These are phyloP conservation scores for Drosophila falleni DNA, from an alignment of 2,888 invertebrate genomes.

Conservation along the genomic window DNA sequence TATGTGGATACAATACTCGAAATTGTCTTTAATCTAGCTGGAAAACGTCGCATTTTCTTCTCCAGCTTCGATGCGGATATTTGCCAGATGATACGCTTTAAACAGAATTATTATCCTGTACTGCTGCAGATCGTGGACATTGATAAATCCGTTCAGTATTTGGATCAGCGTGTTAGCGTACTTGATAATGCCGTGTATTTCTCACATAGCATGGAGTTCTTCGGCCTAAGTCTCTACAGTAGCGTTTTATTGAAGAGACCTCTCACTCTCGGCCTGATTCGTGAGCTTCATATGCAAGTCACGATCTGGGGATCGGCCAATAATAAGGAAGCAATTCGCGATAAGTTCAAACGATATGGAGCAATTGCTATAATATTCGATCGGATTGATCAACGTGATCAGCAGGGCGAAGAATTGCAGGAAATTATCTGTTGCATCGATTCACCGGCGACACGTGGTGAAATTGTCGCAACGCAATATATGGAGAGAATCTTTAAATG, in stretches of 20 bases:
- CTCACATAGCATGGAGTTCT: conserved; percentile 91
- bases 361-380: conserved; percentile 54
- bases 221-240: conserved; percentile 95
- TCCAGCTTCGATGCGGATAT: conserved; percentile 98
- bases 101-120: conserved; percentile 98
- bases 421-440: conserved; percentile 55
- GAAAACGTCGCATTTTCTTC: conserved; percentile 92
- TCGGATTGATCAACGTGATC: conserved; percentile 62
- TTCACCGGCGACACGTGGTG: conserved; percentile 27
- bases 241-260: conserved; percentile 93
- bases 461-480: conserved; percentile 24
- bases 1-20: conserved; percentile 91
- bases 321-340: conserved; percentile 1
- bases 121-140: conserved; percentile 93
- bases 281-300: conserved; percentile 25
- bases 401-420: conserved; percentile 40
- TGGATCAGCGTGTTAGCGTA: conserved; percentile 91
- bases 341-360: conserved; percentile 36
- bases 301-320: conserved; percentile 45
- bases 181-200: conserved; percentile 92
- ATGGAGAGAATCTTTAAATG: conserved; percentile 54
- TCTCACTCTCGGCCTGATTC: conserved; percentile 18
- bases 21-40: conserved; percentile 88
- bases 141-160: conserved; percentile 90
- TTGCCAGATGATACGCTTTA: conserved; percentile 95